Conservation (phyloP, 1,140 invertebrate species). For the Daktulosphaira vitifoliae region DNA sequence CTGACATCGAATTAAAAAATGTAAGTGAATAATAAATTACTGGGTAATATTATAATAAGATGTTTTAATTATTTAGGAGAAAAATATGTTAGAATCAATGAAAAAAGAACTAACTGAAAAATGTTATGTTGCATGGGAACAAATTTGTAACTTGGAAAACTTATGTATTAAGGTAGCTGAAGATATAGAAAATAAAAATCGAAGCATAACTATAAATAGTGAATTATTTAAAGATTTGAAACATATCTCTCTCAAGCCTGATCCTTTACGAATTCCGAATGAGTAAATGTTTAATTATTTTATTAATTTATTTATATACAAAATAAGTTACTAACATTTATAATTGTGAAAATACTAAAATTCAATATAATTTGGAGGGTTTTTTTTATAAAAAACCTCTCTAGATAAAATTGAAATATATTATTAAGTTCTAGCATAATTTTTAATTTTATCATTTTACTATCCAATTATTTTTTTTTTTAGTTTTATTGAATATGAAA, state of each 20-base stretch:
- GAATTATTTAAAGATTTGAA: conserved; percentile 65
- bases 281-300: neutral
- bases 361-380: too few relatives aligned
- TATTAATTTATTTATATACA: too few relatives aligned
- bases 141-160: conserved; percentile 69
- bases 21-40: conserved; percentile 43
- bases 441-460: too few relatives aligned
- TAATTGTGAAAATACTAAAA: too few relatives aligned
- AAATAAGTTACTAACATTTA: too few relatives aligned
- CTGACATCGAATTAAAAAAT: conserved; percentile 72
- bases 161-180: conserved; percentile 62
- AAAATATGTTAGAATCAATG: conserved; percentile 62
- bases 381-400: too few relatives aligned
- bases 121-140: conserved; percentile 71
- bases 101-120: conserved; percentile 62
- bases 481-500: conserved; percentile 54
- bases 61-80: conserved; percentile 50
- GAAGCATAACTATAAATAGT: conserved; percentile 66
- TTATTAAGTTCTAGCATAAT: too few relatives aligned
- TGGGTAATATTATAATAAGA: too few relatives aligned
- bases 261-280: conserved; percentile 50
- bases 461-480: too few relatives aligned
- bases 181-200: conserved; percentile 70
- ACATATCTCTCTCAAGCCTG: conserved; percentile 72
- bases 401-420: too few relatives aligned